These are phyloP conservation scores for Poeciliopsis prolifica DNA, from an alignment of 2,113 vertebrate genomes.

Conservation along the genomic window DNA sequence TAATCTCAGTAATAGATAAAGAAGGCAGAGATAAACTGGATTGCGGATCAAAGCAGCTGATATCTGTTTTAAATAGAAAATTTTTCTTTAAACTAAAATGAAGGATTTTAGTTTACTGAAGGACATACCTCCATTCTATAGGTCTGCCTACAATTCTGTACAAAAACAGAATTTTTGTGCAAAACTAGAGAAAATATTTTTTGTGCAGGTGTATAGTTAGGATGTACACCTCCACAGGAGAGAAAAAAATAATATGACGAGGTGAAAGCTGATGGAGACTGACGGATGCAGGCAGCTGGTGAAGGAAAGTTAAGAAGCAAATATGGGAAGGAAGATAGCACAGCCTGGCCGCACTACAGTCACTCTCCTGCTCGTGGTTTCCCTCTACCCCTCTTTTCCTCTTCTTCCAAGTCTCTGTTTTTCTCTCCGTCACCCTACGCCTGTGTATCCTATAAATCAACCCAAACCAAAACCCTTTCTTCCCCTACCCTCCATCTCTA, in stretches of 20 bases:
- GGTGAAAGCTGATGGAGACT: not conserved
- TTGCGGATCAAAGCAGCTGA: too few species aligned
- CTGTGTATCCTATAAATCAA: slow-evolving; percentile 63
- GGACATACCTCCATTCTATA: too few species aligned
- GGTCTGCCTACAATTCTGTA: not conserved
- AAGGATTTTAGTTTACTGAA: too few species aligned
- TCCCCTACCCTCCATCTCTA: slow-evolving; percentile 52
- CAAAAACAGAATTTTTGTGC: not conserved
- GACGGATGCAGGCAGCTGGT: not conserved
- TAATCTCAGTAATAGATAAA: too few species aligned
- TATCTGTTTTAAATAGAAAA: too few species aligned
- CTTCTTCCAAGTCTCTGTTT: slow-evolving; percentile 1
- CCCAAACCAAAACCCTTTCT: slow-evolving; percentile 14
- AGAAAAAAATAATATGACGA: not conserved
- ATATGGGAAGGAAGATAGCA: slow-evolving; percentile 52
- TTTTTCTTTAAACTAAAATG: too few species aligned
- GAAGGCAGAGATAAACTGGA: too few species aligned
- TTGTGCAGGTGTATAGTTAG: not conserved
- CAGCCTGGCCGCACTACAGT: slow-evolving; percentile 48
- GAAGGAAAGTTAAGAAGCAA: slow-evolving; percentile 30
- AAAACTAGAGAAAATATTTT: not conserved
- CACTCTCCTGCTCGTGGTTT: slow-evolving; percentile 20
- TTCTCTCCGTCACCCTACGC: slow-evolving; percentile 7
- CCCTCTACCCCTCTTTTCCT: slow-evolving; percentile 19
- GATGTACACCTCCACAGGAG: not conserved